Conservation (phyloP, 2,888 invertebrate genomes). For the Tanytarsus gracilentus region DNA sequence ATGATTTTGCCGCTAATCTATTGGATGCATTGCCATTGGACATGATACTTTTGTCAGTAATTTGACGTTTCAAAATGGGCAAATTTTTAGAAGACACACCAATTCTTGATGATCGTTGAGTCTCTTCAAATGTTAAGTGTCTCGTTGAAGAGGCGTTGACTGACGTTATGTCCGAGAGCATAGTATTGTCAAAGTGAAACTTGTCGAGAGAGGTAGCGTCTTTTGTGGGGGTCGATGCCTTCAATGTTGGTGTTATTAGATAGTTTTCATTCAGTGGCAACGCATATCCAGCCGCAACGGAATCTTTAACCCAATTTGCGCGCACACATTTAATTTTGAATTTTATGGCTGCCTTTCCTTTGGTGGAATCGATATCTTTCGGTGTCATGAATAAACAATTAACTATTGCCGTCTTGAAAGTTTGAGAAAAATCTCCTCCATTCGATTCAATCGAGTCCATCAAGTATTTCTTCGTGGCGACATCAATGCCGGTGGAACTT, state of each 20-base stretch:
- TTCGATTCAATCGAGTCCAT: conserved; percentile 33
- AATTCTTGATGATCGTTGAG: not conserved
- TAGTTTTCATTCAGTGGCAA: not conserved
- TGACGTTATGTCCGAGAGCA: not conserved
- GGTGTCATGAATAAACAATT: not conserved
- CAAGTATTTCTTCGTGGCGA: not conserved
- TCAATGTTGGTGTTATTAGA: not conserved
- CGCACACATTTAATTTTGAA: not conserved
- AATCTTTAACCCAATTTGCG: not conserved
- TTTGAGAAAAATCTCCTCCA: not conserved
- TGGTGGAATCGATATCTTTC: not conserved
- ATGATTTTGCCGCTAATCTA: too few relatives aligned
- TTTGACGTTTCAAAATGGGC: too few relatives aligned
- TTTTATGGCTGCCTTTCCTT: not conserved
- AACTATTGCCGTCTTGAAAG: not conserved
- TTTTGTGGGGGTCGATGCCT: not conserved
- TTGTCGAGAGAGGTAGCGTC: not conserved
- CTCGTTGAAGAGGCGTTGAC: not conserved
- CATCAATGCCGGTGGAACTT: not conserved
- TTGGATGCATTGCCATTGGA: too few relatives aligned
- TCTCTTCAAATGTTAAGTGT: not conserved
- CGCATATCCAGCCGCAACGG: not conserved
- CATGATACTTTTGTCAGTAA: too few relatives aligned
- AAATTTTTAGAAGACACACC: too few relatives aligned
- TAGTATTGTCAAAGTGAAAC: not conserved